Evolutionary conservation across 2,113 vertebrate species (phyloP).

Genomic region (Opisthocomus hoazin): DNA sequence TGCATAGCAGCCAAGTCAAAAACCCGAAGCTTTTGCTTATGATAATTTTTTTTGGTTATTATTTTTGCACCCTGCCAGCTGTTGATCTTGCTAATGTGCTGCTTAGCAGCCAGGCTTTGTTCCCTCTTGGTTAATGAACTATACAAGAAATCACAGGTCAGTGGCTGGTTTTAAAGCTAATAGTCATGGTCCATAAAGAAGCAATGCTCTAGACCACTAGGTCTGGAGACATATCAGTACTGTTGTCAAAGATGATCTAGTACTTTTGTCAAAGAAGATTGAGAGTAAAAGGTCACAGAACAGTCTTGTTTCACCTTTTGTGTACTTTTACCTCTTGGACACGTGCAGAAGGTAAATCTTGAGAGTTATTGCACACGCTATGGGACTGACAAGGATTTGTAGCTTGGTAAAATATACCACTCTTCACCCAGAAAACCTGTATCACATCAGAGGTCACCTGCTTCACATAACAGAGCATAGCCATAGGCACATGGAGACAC

Average conservation of each 20-base stretch:
- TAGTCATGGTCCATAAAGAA: background rate
- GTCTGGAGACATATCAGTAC: background rate
- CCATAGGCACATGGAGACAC: background rate
- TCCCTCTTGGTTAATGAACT: conserved; percentile 14
- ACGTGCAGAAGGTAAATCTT: background rate
- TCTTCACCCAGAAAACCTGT: background rate
- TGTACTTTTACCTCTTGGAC: background rate
- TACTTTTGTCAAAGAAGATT: background rate
- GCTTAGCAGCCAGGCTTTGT: conserved; percentile 3
- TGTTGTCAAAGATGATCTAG: background rate
- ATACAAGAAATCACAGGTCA: background rate
- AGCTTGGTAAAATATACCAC: background rate
- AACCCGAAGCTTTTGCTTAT: conserved; percentile 6
- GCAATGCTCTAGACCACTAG: background rate
- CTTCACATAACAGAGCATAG: background rate
- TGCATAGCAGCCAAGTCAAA: conserved; percentile 47
- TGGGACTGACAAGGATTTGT: background rate
- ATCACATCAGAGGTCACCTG: background rate
- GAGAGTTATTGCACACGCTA: background rate
- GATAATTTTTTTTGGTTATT: conserved; percentile 22
- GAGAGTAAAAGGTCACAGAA: background rate
- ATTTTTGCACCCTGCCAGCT: conserved; percentile 51
- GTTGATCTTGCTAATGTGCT: conserved; percentile 38
- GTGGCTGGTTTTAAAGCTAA: background rate
- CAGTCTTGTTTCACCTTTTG: background rate